Percentiles rank a stretch among this genome's conserved stretches.
Evolutionary conservation across 1,140 invertebrate species (phyloP).

Genomic region (Formica selysi): DNA sequence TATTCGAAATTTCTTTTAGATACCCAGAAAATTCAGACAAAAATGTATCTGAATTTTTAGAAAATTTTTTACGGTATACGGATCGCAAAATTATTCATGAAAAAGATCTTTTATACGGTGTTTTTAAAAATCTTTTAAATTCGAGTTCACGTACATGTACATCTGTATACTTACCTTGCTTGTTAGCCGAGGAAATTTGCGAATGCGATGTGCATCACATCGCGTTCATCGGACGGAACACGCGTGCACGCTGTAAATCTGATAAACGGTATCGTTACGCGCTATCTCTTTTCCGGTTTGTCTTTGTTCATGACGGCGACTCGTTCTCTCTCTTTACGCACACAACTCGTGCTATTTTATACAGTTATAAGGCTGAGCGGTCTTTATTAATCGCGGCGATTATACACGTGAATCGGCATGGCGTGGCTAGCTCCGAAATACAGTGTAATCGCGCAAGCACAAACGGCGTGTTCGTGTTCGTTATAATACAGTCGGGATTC

Average conservation of each 20-base stretch:
- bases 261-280: conserved; percentile 52
- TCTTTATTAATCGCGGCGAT: conserved; percentile 65
- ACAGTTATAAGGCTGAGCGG: conserved; percentile 40
- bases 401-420: conserved; percentile 57
- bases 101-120: conserved; percentile 22
- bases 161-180: conserved; percentile 26
- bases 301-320: conserved; percentile 15
- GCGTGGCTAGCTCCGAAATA: conserved; percentile 36
- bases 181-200: conserved; percentile 66
- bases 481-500: conserved; percentile 61
- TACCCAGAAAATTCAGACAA: too few species aligned
- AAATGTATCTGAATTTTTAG: too few species aligned
- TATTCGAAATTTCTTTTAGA: too few species aligned
- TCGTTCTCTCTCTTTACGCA: neutral
- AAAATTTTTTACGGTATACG: too few species aligned
- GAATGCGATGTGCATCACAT: conserved; percentile 25
- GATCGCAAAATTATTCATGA: conserved; percentile 9
- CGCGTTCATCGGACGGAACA: conserved; percentile 37
- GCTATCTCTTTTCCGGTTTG: conserved; percentile 24
- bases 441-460: conserved; percentile 36
- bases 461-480: conserved; percentile 26
- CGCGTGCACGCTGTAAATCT: conserved; percentile 51
- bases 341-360: neutral
- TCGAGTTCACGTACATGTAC: conserved; percentile 21
- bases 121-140: conserved; percentile 11